Evolutionary conservation across 1,140 invertebrate genomes (phyloP).

Genomic region (Drosophila kurseongensis): DNA sequence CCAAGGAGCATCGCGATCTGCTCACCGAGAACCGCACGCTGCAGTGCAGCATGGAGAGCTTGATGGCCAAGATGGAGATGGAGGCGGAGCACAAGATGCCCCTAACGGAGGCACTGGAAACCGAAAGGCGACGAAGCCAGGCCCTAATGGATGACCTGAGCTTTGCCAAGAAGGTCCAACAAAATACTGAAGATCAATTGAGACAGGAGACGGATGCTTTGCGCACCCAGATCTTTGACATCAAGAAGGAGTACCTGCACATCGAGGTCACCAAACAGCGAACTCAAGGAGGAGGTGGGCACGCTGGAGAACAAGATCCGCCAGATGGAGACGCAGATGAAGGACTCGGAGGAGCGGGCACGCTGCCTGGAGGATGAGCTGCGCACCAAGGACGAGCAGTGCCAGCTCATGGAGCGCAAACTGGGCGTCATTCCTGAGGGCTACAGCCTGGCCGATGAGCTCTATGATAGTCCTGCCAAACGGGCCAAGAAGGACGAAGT

Average conservation of each 20-base stretch:
- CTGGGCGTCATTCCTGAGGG: constrained; percentile 63
- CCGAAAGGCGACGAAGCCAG: constrained; percentile 64
- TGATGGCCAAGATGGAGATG: constrained; percentile 63
- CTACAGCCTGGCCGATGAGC: constrained; percentile 74
- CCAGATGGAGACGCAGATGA: constrained; percentile 51
- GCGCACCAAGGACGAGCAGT: constrained; percentile 72
- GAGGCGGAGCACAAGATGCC: constrained; percentile 58
- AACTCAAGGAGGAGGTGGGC: constrained; percentile 86
- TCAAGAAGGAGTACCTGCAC: constrained; percentile 86
- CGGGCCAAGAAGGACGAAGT: constrained; percentile 64
- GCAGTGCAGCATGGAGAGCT: constrained; percentile 84
- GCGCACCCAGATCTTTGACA: constrained; percentile 85
- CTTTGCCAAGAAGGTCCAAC: constrained; percentile 80
- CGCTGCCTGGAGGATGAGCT: constrained; percentile 74
- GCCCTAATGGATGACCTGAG: constrained; percentile 70
- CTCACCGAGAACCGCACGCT: constrained; percentile 84
- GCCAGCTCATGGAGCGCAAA: constrained; percentile 59
- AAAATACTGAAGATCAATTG: constrained; percentile 85
- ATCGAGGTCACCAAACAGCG: constrained; percentile 87
- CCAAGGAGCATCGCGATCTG: constrained; percentile 85
- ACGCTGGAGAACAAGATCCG: constrained; percentile 76
- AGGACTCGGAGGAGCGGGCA: constrained; percentile 58
- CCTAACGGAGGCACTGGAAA: constrained; percentile 64
- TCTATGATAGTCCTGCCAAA: constrained; percentile 73
- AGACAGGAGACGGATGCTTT: constrained; percentile 85